These are phyloP conservation scores for Marmota flaviventris DNA, from an alignment of 2,113 vertebrate genomes.

Conservation along the genomic window DNA sequence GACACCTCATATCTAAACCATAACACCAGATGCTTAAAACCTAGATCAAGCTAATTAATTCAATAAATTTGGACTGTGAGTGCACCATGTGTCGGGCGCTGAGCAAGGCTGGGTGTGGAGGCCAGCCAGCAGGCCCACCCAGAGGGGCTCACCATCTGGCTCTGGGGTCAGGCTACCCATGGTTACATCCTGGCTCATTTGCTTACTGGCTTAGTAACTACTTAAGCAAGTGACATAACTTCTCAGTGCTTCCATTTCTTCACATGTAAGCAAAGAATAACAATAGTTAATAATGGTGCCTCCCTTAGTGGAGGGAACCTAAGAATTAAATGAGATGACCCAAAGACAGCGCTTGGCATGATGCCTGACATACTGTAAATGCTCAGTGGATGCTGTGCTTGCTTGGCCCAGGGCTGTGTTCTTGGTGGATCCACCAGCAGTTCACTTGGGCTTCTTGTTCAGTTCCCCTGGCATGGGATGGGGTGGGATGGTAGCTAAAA, in stretches of 20 bases:
- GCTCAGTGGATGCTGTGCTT: background rate
- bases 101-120: background rate
- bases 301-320: too few species aligned
- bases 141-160: rapidly evolving
- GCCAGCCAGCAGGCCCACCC: too few species aligned
- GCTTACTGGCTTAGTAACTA: background rate
- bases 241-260: background rate
- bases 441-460: background rate
- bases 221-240: background rate
- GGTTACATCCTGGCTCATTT: background rate
- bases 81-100: too few species aligned
- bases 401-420: background rate
- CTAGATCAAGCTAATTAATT: background rate
- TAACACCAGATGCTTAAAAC: background rate
- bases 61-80: background rate
- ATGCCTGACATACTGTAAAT: rapidly evolving
- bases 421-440: background rate
- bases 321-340: background rate
- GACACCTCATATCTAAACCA: too few species aligned
- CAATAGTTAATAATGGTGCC: background rate
- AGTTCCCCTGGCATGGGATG: background rate
- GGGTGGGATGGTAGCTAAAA: background rate
- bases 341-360: background rate
- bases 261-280: background rate
- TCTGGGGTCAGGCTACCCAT: background rate